phyloP scores from a whole-genome alignment of 2,113 vertebrate species.

The Megaceryle maxima region DNA sequence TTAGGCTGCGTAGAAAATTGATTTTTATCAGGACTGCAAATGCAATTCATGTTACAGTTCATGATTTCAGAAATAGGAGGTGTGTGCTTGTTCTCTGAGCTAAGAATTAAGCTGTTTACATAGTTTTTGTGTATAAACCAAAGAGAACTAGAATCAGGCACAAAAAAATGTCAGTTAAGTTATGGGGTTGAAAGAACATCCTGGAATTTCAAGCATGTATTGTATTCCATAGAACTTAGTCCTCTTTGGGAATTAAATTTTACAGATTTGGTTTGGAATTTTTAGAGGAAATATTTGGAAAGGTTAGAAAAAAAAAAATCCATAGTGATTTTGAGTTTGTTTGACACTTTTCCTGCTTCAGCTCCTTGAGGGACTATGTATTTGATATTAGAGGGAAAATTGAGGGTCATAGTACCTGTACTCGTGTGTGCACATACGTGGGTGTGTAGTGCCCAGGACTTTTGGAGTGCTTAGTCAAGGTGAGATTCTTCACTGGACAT shows the following conservation, averaged over 20 bases:
- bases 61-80: not conserved
- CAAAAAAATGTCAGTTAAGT: not conserved
- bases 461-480: not conserved
- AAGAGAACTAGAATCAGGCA: not conserved
- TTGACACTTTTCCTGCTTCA: not conserved
- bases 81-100: not conserved
- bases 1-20: not conserved
- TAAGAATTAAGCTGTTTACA: not conserved
- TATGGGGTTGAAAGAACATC: not conserved
- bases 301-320: not conserved
- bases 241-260: not conserved
- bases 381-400: not conserved
- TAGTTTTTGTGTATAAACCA: not conserved
- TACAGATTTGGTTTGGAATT: not conserved
- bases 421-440: rapidly evolving
- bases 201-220: not conserved
- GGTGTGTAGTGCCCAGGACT: rapidly evolving
- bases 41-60: not conserved
- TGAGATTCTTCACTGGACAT: not conserved
- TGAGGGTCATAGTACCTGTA: not conserved
- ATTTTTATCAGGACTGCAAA: not conserved
- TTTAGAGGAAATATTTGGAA: not conserved
- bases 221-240: not conserved
- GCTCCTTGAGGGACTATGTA: not conserved
- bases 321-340: not conserved